Evolutionary conservation across 35 echinoderm and acorn worm genomes (phyloP), one percentile per base, ranked within the genome.

Genomic region (Anneissia japonica): DNA sequence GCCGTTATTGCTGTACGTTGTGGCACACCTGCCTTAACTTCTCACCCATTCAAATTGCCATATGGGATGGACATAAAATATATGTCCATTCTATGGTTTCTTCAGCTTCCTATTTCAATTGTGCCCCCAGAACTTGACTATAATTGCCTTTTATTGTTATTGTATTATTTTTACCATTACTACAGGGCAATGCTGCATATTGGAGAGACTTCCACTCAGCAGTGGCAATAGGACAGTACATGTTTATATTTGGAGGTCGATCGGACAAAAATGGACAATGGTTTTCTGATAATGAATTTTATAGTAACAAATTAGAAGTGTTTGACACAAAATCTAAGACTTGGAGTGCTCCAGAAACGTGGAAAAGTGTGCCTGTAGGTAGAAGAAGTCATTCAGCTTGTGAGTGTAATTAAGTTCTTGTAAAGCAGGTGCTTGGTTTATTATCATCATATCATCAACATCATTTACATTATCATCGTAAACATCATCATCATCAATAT

Each of bases 191-290:
- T 38, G 32, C 72, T 45, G 39, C 94, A 30, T 88, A 97, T 35
- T 97, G 95, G 95, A 85, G 95, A 51, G 95, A 93, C 45, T 93
- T 93, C 46, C 91, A 93, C 55, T 93, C 95, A 46, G 95, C 95
- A 10, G 88, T 88, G 0, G 83, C 91, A 13, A 46, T 91, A 14
- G 79, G 78, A 1, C 84, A 89, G 43, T 84, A 90, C 51, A 91
- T 97, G 88, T 86, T 88, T n/a, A 91, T 97, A 38, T 97, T 97
- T 91, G 95, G 95, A 40, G 95, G 95, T 7, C 80, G 95, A n/a
- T 91, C 91, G 7, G 91, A 97, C 34, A 28, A 75, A 31, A 88
- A 92, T 35, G 95, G 95, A 14, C 91, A 77, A 10, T 91, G 85
- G 85, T 93, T 93, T 74, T 91, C 95, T 0, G 84, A 90, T 30